These are phyloP conservation scores for Xerus inauris DNA, from an alignment of 2,113 vertebrate species.

Conservation along the genomic window DNA sequence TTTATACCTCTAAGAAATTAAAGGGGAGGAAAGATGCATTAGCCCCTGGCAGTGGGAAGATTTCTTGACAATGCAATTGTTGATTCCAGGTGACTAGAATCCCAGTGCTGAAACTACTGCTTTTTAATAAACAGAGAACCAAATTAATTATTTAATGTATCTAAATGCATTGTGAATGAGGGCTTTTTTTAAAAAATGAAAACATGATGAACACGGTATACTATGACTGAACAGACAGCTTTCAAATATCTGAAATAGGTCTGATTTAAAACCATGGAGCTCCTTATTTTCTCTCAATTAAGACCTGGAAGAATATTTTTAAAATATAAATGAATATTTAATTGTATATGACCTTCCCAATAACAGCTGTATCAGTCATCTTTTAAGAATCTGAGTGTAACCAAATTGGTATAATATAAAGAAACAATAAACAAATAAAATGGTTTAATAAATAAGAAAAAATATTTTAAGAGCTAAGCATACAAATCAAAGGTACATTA, in stretches of 20 bases:
- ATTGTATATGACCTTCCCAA: not conserved
- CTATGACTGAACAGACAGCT: not conserved
- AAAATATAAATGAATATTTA: conserved; percentile 48
- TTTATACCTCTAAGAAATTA: conserved; percentile 51
- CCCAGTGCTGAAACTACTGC: not conserved
- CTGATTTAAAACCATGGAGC: conserved; percentile 3
- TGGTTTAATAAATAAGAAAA: conserved; percentile 30
- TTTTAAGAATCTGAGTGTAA: not conserved
- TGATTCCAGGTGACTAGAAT: not conserved
- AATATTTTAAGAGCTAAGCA: conserved; percentile 25
- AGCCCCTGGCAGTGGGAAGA: not conserved
- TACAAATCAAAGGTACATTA: conserved; percentile 17
- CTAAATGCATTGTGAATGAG: not conserved
- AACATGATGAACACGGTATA: not conserved
- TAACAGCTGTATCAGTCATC: not conserved
- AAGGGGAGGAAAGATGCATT: not conserved
- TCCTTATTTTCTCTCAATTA: conserved; percentile 4
- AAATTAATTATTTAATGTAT: not conserved
- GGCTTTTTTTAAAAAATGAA: not conserved
- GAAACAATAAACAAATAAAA: not conserved
- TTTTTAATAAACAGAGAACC: conserved; percentile 2
- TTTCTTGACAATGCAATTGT: not conserved
- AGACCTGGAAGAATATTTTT: not conserved
- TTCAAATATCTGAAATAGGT: conserved; percentile 6
- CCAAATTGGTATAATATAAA: conserved; percentile 48